phyloP scores from a whole-genome alignment of 2,888 invertebrate species.

The Xylota segnis region DNA sequence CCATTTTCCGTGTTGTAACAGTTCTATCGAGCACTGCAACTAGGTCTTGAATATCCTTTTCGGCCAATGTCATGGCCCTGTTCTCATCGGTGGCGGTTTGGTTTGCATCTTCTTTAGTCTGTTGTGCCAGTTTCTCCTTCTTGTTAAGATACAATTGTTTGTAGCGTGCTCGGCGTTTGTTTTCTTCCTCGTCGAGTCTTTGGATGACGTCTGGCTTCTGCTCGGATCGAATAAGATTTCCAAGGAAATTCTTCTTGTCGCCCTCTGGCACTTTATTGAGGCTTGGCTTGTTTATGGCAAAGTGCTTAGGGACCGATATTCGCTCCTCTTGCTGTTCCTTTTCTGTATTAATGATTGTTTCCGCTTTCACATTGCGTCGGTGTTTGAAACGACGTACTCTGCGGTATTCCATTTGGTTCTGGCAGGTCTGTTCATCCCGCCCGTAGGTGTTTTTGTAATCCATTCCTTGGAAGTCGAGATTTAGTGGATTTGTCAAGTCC shows the following conservation, averaged over 20 bases:
- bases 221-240: slow-evolving; percentile 79
- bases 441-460: slow-evolving; percentile 82
- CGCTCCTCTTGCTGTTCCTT: slow-evolving; percentile 79
- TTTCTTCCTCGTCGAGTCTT: slow-evolving; percentile 78
- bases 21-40: slow-evolving; percentile 39
- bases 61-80: slow-evolving; percentile 12
- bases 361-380: slow-evolving; percentile 78
- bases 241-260: slow-evolving; percentile 55
- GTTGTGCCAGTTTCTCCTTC: slow-evolving; percentile 68
- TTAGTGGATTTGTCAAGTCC: slow-evolving; percentile 82
- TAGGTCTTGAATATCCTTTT: slow-evolving; percentile 59
- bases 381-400: slow-evolving; percentile 81
- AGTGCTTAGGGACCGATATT: slow-evolving; percentile 78
- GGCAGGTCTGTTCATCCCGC: slow-evolving; percentile 81
- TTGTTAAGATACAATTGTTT: slow-evolving; percentile 80
- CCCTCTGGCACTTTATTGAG: not conserved
- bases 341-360: slow-evolving; percentile 78
- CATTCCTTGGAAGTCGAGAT: slow-evolving; percentile 82
- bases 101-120: slow-evolving; percentile 49
- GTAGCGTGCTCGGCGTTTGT: slow-evolving; percentile 79
- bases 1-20: slow-evolving; percentile 76
- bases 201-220: slow-evolving; percentile 80
- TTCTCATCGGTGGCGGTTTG: slow-evolving; percentile 47
- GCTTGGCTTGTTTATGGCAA: slow-evolving; percentile 56
- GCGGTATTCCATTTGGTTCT: slow-evolving; percentile 81